Base-by-base conservation (phyloP, 2,797 vertebrate species). In the Neomorphus geoffroyi region DNA sequence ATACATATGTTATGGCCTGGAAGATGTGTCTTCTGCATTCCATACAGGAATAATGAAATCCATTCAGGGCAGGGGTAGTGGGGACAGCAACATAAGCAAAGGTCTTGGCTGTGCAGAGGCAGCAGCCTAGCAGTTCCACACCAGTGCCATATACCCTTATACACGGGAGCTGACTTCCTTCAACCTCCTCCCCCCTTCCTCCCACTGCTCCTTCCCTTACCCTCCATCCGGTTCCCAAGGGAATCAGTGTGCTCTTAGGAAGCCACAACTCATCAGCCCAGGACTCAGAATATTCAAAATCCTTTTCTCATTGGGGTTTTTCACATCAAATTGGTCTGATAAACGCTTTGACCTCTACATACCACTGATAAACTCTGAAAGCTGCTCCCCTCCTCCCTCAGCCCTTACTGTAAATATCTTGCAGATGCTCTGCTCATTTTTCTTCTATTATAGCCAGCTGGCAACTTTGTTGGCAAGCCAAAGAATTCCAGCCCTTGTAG, bases 391-490 rank as follows among this genome's bases (percentile, higher is more conserved):
- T 86, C 84, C 87, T 91, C 69, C 79, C 39, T 80, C 54, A 90
- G 51, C 74, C 61, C 88, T 75, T 74, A 74, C 92, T 93, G 92
- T 93, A 97, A 97, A 95, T 97, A 90, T 96, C 82, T 96, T 94
- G 92, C 95, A 96, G 96, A 96, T 93, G 87, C 79, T 92, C 50
- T 91, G 78, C 70, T 97, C 86, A 74, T 96, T 95, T 96, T 93
- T 92, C 56, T 86, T 96, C 74, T 88, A 86, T 88, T 91, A 80
- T 60, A 96, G 94, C 90, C 93, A 97, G 94, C 96, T 97, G 94
- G 92, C 93, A 94, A 94, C 56, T 93, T 80, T 89, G 51, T 88
- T 90, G 93, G 91, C 83, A 95, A 1, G 74, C 51, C 92, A 92
- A 80, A 92, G 79, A 93, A 92, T 90, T 95, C 92, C 61, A 84